Base-by-base conservation (phyloP, 1,140 invertebrate genomes). In the Sycophila sp. region DNA sequence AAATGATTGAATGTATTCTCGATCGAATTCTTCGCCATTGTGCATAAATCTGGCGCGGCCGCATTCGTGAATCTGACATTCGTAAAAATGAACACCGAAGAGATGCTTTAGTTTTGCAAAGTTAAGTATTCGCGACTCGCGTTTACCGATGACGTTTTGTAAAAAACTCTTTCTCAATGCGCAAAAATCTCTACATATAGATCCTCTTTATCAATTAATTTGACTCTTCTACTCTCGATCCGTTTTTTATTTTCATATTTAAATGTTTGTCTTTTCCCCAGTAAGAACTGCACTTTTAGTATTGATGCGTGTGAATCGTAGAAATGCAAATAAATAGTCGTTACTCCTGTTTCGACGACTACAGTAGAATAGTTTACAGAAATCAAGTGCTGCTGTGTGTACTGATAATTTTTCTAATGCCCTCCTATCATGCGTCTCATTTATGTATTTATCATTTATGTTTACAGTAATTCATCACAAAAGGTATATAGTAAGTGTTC, bases 391-490 rank as follows among this genome's bases (percentile, higher is more conserved):
- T 49, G 56, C 24, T 59, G 19, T 45, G 17, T 42, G 13, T 56
- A 45, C 15, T 6, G 2, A 22, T 40, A 58, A 10, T 42, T 30
- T 28, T 56, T 45, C 19, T 42, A 10, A 10, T n/a, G n/a, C n/a
- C n/a, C 42, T 47, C 42, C 38, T 7, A 47, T 22, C 19, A 22
- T 47, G 19, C 42, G 2, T 10, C 42, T 10, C 19, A 17, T 47
- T 42, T 22, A n/a, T 40, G 10, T 51, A 24, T 36, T 22, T n/a
- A 19, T 42, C 24, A n/a, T 15, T 22, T 19, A 42, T 47, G 58
- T 59, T 58, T 68, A 47, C 47, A 58, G 55, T 68, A 58, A 59
- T 49, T 58, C 59, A 68, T 68, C 65, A 68, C 65, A 30, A 47
- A 59, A 19, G 4, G 15, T 59, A 34, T 30, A n/a, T 58, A 19